phyloP scores from a whole-genome alignment of 2,888 invertebrate genomes.

The Cancer borealis region DNA sequence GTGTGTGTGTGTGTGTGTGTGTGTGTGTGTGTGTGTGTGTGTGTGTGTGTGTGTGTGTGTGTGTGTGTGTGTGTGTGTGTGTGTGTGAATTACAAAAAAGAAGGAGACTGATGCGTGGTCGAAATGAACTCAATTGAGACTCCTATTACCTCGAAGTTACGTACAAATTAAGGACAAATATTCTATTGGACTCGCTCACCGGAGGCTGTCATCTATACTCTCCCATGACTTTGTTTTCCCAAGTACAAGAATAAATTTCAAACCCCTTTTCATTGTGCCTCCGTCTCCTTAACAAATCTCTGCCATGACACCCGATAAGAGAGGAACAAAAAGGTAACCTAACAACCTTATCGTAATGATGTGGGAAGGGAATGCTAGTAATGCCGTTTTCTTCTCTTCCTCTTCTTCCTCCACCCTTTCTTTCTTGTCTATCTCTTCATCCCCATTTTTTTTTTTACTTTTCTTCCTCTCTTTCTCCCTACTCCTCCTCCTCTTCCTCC shows the following conservation, averaged over 20 bases:
- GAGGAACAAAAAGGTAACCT: not conserved
- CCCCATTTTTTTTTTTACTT: no score
- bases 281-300: not conserved
- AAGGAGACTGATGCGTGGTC: not conserved
- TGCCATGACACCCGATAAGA: not conserved
- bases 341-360: not conserved
- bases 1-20: constrained; percentile 34
- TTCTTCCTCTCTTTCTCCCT: not conserved
- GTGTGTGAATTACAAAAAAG: not conserved
- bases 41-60: constrained; percentile 14
- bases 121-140: not conserved
- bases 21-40: not conserved
- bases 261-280: not conserved
- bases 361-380: no score
- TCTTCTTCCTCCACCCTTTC: not conserved
- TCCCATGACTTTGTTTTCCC: not conserved
- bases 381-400: not conserved
- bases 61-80: constrained; percentile 36
- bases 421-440: not conserved
- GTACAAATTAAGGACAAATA: constrained; percentile 3
- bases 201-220: not conserved
- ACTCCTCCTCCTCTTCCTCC: no score
- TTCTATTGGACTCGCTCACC: not conserved
- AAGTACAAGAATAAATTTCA: not conserved
- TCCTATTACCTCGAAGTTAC: not conserved